Conservation (phyloP, 2,113 vertebrate genomes). For the Rhadina sibilatrix region DNA sequence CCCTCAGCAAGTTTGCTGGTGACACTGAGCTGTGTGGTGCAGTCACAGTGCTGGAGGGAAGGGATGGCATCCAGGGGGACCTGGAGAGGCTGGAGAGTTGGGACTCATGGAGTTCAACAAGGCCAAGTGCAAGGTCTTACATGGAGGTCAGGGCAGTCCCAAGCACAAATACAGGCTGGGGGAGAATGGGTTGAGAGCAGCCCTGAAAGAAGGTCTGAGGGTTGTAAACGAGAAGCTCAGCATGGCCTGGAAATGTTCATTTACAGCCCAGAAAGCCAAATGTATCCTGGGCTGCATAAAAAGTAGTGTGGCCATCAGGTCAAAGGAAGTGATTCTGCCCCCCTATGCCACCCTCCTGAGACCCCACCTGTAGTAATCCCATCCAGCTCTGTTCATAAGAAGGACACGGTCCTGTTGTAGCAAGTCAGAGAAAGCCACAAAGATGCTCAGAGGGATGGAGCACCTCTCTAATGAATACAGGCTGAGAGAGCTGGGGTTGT, state of each 20-base stretch:
- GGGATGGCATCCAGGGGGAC: neutral
- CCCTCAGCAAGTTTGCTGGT: neutral
- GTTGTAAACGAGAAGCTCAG: neutral
- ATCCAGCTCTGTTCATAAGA: neutral
- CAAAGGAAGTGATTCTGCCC: neutral
- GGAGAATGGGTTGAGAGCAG: neutral
- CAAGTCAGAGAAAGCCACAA: neutral
- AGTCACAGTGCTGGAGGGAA: neutral
- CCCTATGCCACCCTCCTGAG: neutral
- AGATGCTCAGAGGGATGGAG: neutral
- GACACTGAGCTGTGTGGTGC: fast-evolving
- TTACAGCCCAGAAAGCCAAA: neutral
- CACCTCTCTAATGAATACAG: neutral
- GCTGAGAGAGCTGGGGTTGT: neutral
- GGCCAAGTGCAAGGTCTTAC: neutral
- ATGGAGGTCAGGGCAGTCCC: neutral
- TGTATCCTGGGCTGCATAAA: neutral
- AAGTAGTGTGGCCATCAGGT: neutral
- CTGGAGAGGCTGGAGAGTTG: neutral
- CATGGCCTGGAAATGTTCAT: neutral
- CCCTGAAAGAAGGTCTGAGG: neutral
- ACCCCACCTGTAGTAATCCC: neutral
- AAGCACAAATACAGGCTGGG: neutral
- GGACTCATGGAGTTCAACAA: neutral
- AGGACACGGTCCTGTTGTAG: neutral